Evolutionary conservation across 2,888 invertebrate genomes (phyloP).

Genomic region (Baccha elongata): DNA sequence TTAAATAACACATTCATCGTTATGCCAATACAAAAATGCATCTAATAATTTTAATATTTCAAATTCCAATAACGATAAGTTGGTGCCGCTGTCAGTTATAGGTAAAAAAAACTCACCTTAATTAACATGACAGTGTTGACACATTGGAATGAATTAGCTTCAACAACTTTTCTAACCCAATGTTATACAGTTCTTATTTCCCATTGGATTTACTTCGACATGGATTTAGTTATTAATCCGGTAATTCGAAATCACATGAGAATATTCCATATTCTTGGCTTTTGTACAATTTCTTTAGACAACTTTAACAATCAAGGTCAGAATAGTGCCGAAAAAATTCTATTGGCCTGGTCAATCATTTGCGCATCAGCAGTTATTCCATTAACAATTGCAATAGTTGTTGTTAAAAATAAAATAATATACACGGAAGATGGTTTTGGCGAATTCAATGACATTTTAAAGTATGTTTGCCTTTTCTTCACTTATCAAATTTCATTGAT

Average conservation of each 20-base stretch:
- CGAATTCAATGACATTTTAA: conserved; percentile 25
- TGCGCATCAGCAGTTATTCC: conserved; percentile 1
- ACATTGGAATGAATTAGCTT: neutral
- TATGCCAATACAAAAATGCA: too few relatives aligned
- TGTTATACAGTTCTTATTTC: conserved; percentile 2
- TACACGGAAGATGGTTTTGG: neutral
- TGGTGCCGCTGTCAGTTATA: neutral
- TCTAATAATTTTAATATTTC: too few relatives aligned
- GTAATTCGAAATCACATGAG: conserved; percentile 24
- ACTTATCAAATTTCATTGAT: conserved; percentile 5
- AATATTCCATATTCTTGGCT: conserved; percentile 23
- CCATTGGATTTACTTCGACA: neutral
- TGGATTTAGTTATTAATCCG: conserved; percentile 19
- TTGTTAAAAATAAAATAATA: neutral
- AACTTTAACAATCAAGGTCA: neutral
- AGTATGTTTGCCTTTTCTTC: neutral
- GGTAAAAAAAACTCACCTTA: neutral
- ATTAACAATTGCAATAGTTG: neutral
- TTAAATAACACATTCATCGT: too few relatives aligned
- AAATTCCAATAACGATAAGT: neutral
- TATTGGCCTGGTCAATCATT: conserved; percentile 7
- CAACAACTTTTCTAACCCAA: neutral
- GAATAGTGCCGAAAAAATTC: neutral
- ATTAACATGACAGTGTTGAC: conserved; percentile 13
- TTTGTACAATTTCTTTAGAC: conserved; percentile 29